Conservation (phyloP, 1,140 invertebrate genomes). For the Drosophila sturtevanti region DNA sequence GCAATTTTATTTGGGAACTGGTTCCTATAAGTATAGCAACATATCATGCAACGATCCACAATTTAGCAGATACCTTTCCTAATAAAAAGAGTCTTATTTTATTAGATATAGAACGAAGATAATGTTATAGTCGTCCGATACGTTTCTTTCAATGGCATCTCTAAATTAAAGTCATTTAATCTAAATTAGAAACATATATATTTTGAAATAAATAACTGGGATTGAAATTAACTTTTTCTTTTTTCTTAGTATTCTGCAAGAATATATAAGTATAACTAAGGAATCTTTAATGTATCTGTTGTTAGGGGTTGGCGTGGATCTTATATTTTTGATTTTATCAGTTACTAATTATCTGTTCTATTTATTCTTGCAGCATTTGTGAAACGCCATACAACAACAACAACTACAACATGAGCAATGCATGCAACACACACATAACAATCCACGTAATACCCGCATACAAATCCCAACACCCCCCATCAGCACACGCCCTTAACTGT, state of each 20-base stretch:
- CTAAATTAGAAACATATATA: too few species aligned
- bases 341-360: slow-evolving; percentile 36
- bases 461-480: slow-evolving; percentile 8
- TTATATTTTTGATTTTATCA: background rate
- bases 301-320: background rate
- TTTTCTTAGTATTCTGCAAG: background rate
- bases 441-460: background rate
- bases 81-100: too few species aligned
- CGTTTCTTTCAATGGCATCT: too few species aligned
- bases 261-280: background rate
- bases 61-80: too few species aligned
- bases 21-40: too few species aligned
- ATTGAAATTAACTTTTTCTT: too few species aligned
- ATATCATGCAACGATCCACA: too few species aligned
- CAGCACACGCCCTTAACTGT: slow-evolving; percentile 40
- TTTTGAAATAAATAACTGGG: too few species aligned
- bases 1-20: too few species aligned
- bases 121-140: too few species aligned
- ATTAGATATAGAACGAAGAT: too few species aligned
- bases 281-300: background rate
- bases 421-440: slow-evolving; percentile 40
- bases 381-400: slow-evolving; percentile 55
- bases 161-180: too few species aligned
- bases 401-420: slow-evolving; percentile 57
- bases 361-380: slow-evolving; percentile 72